Evolutionary conservation across 2,113 vertebrate genomes (phyloP), one percentile per base, ranked within the genome.

Genomic region (Vidua macroura): DNA sequence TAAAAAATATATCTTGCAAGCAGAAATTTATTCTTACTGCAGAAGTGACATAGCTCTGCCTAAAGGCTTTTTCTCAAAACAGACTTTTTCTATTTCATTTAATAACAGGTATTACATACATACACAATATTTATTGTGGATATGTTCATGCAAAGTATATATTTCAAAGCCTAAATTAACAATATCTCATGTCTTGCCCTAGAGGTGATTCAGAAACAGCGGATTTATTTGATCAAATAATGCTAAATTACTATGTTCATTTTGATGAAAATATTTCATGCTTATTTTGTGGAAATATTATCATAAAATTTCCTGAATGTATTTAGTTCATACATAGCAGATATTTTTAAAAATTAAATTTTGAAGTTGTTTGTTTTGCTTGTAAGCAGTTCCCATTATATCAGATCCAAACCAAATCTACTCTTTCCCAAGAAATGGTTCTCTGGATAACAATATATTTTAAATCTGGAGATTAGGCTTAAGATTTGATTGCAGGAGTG

Each of bases 391-490:
- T 92, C 52, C n/a, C 41, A 72, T 43, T 86, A 92, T 93, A 58
- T 95, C 60, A 92, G 88, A 88, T 96, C 64, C 93, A 88, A 92
- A 78, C 37, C 24, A 92, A 93, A 89, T 81, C 78, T 96, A 53
- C 7, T 64, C n/a, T 75, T 95, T 95, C 69, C 84, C 83, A 89
- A 63, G 52, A 94, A 97, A 90, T 59, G 12, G 37, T 92, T 97
- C 97, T 96, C 96, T 95, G 82, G 52, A 81, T 92, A 97, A 91
- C 81, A 95, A 77, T 95, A 77, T 96, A 74, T 8, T 69, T 93
- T 97, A 81, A 94, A 96, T 94, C 87, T 96, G 68, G 37, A 96
- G 68, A 41, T 90, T 86, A 86, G 39, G 46, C 24, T 48, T 80
- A 88, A 67, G 78, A 73, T 83, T 77, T 66, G 31, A 83, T 83